These are phyloP conservation scores for Phasia obesa DNA, from an alignment of 2,888 invertebrate genomes.

Conservation along the genomic window DNA sequence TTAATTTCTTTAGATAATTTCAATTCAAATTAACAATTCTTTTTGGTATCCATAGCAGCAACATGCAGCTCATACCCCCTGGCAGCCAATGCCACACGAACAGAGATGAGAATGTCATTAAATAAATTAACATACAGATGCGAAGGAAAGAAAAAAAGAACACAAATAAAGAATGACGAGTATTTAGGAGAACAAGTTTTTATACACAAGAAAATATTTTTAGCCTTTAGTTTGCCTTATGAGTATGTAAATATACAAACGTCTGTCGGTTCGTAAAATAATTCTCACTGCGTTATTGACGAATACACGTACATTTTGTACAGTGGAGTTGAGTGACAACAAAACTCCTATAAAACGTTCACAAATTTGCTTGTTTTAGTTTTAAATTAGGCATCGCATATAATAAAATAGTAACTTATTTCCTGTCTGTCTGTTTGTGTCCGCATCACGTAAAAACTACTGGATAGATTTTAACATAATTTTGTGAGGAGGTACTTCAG, in stretches of 20 bases:
- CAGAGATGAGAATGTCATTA: slow-evolving; percentile 35
- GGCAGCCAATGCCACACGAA: slow-evolving; percentile 7
- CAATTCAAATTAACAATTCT: slow-evolving; percentile 50
- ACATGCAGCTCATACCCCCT: background rate
- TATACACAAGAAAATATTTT: slow-evolving; percentile 3
- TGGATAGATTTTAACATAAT: no score
- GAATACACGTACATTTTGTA: background rate
- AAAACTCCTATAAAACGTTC: no score
- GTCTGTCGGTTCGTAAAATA: background rate
- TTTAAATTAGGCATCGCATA: no score
- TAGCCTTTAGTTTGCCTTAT: slow-evolving; percentile 5
- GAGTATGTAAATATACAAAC: background rate
- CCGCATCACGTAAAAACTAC: no score
- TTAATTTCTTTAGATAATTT: slow-evolving; percentile 46
- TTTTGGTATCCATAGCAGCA: background rate
- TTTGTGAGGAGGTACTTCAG: no score
- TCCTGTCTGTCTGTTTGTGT: no score
- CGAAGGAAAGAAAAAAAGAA: background rate
- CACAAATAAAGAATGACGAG: background rate
- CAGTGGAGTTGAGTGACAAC: background rate
- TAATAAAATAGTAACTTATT: no score
- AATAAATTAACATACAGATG: slow-evolving; percentile 55
- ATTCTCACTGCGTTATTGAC: slow-evolving; percentile 2
- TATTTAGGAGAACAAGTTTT: slow-evolving; percentile 7
- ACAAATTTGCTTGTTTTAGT: no score